phyloP scores from a whole-genome alignment of 2,888 invertebrate genomes.

The Nymphalis polychloros region DNA sequence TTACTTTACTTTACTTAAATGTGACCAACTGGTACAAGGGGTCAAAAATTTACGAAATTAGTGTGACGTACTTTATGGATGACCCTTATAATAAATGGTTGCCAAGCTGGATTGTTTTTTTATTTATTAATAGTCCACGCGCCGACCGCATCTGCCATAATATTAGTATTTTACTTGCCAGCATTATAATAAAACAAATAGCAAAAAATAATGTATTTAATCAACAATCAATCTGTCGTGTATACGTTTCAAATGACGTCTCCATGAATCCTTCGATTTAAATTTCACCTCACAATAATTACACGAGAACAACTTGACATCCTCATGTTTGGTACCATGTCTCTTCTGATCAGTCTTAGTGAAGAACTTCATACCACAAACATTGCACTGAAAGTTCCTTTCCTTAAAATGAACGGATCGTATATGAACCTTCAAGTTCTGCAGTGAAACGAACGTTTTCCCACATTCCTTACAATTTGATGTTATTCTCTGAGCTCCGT shows the following conservation, averaged over 20 bases:
- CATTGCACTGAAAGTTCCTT: conserved; percentile 48
- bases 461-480: conserved; percentile 50
- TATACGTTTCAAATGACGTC: conserved; percentile 52
- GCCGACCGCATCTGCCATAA: no score
- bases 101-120: no score
- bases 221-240: conserved; percentile 38
- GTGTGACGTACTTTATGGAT: no score
- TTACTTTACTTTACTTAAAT: no score
- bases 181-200: conserved; percentile 1
- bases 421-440: conserved; percentile 50
- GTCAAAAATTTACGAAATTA: no score
- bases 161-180: no score
- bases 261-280: conserved; percentile 54
- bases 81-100: no score
- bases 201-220: background rate
- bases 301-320: conserved; percentile 50
- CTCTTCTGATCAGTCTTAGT: conserved; percentile 50
- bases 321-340: conserved; percentile 55
- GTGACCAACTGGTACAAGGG: no score
- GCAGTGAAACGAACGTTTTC: conserved; percentile 46
- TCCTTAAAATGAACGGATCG: conserved; percentile 52
- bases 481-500: conserved; percentile 45
- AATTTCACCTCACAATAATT: conserved; percentile 50
- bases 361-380: conserved; percentile 54
- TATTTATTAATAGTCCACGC: no score